Evolutionary conservation across 2,888 invertebrate genomes (phyloP), one percentile per base, ranked within the genome.

Genomic region (Allygus modestus): DNA sequence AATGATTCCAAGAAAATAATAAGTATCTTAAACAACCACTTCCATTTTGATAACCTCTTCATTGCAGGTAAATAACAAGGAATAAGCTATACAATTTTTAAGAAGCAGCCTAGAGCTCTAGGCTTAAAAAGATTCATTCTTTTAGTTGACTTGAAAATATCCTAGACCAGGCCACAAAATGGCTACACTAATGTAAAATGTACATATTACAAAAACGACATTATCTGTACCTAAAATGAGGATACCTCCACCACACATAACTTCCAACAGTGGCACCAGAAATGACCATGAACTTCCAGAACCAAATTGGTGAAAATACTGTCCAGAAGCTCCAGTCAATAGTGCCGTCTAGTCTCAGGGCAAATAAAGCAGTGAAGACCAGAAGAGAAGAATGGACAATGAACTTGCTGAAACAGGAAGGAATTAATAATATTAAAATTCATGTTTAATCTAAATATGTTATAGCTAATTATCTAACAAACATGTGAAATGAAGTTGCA

Each of bases 251-350:
- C 98, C 99, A 99, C 23, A 98, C 96, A 89, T 97, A 96, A 88
- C 97, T 97, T 81, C 99, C 99, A 84, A 98, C 94, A 73, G 95
- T 93, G 61, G 98, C 98, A 85, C 99, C 99, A 83, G 95, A 89
- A 58, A 99, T 95, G 20, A 98, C 98, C 90, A 98, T 93, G 86
- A 94, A 93, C 90, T 99, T 99, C 98, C 99, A 99, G 88, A 98
- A 94, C 98, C 98, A 99, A 89, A 99, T 95, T 81, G 99, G 99
- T 26, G 96, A 93, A 91, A 99, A 99, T 65, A 99, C 95, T 9
- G 96, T 95, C 98, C 98, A 99, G 91, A 96, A 99, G 75, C 97
- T 97, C 97, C 98, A 98, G 89, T 96, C 94, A 89, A 97, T 95
- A 85, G 94, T 94, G 86, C 95, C 94, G 92, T 99, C 99, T 88